Evolutionary conservation across 2,113 vertebrate species (phyloP), one percentile per base, ranked within the genome.

Genomic region (Parus major): DNA sequence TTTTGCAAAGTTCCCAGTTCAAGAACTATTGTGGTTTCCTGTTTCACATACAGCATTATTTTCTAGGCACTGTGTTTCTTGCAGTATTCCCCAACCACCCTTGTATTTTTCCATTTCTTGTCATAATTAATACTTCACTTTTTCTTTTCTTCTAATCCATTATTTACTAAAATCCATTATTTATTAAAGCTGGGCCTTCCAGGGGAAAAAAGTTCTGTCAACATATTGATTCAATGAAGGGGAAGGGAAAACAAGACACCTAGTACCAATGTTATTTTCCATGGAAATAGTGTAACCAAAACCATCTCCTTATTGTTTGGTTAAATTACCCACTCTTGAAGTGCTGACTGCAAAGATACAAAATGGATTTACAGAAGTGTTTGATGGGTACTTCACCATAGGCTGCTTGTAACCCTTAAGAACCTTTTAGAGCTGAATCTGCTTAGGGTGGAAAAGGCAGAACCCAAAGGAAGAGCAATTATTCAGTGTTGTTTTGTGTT

Each of bases 241-340:
- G 5, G 10, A 15, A 15, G 3, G 3, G 5, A 2, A 1, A 18
- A 27, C 3, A 8, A n/a, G 49, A 28, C 23, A 15, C 31, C 28
- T 75, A 44, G 24, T 44, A 63, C 16, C 7, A 31, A 1, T 83
- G 20, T 31, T 71, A 12, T 53, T 82, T 87, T 82, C 41, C 41
- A 15, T 15, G 78, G 68, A 71, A 66, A 39, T 4, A 39, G 5
- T 15, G 36, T 61, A 42, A 52, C 42, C 29, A 53, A 71, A 21
- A 15, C 2, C 1, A 2, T 23, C 11, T 28, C 35, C 29, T 55
- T 70, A 7, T 16, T 66, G 29, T 52, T 65, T 39, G 27, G 23
- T 80, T 36, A 71, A 71, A 39, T 57, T 42, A 4, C 14, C 28
- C 10, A 42, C 6, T 27, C 53, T 60, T 66, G 78, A 53, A 15